These are phyloP conservation scores for Eupsilia transversa DNA, from an alignment of 2,888 invertebrate species.

Conservation along the genomic window DNA sequence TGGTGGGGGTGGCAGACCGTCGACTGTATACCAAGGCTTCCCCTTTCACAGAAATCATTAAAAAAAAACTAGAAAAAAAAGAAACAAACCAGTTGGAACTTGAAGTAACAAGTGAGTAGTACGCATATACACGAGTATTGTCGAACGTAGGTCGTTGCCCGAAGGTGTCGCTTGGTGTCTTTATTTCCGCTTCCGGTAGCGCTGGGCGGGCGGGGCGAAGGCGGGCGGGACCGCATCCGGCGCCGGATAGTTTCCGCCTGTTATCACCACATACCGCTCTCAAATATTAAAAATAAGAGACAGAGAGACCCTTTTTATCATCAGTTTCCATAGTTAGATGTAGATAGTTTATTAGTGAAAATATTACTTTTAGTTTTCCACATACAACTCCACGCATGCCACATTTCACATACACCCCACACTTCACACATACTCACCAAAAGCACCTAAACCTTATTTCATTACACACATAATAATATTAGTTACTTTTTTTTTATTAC, in stretches of 20 bases:
- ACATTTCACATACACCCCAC: too few species aligned
- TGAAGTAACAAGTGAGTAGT: slow-evolving; percentile 56
- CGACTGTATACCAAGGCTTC: not conserved
- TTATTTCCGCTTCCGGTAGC: slow-evolving; percentile 70
- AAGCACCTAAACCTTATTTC: too few species aligned
- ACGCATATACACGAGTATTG: slow-evolving; percentile 32
- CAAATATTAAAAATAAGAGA: slow-evolving; percentile 46
- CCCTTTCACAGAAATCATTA: slow-evolving; percentile 7
- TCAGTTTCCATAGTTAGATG: slow-evolving; percentile 32
- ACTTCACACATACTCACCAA: too few species aligned
- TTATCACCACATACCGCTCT: slow-evolving; percentile 59
- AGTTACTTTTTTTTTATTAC: too few species aligned
- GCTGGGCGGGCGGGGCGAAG: slow-evolving; percentile 46
- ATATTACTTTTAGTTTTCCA: slow-evolving; percentile 5
- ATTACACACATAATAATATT: too few species aligned
- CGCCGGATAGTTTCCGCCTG: slow-evolving; percentile 68
- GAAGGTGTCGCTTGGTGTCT: slow-evolving; percentile 68
- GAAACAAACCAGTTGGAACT: slow-evolving; percentile 24
- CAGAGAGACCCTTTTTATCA: slow-evolving; percentile 20
- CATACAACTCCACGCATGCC: too few species aligned
- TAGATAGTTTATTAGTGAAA: slow-evolving; percentile 24
- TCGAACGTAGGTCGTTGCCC: slow-evolving; percentile 60
- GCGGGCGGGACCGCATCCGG: slow-evolving; percentile 59
- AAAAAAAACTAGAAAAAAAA: not conserved
- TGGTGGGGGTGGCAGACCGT: not conserved